Evolutionary conservation across 2,888 invertebrate species (phyloP).

Genomic region (Callinectes sapidus): DNA sequence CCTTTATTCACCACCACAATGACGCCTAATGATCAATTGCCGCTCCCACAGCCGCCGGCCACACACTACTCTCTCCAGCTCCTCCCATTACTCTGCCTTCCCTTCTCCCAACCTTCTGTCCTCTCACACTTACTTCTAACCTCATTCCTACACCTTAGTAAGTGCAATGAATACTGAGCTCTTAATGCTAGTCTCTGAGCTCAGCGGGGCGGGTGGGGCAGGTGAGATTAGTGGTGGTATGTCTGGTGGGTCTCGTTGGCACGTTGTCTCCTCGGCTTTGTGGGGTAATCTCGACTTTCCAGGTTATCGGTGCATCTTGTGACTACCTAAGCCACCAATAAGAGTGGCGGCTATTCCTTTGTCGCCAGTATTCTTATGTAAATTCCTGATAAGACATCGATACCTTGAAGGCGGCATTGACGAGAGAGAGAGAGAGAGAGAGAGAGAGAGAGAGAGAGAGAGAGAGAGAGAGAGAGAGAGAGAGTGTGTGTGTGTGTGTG

Average conservation of each 20-base stretch:
- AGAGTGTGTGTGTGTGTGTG: conserved; percentile 32
- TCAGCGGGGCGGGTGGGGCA: neutral
- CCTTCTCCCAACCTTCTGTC: neutral
- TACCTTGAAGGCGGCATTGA: neutral
- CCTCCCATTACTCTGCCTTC: neutral
- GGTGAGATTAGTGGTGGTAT: neutral
- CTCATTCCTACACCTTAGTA: neutral
- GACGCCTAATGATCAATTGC: conserved; percentile 44
- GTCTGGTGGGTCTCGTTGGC: conserved; percentile 8
- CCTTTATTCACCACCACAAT: conserved; percentile 48
- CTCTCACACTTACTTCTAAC: conserved; percentile 6
- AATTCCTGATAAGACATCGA: conserved; percentile 55
- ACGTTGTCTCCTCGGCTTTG: conserved; percentile 42
- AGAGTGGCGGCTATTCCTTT: conserved; percentile 39
- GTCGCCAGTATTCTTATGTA: conserved; percentile 51
- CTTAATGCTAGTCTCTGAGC: neutral
- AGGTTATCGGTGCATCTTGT: conserved; percentile 40
- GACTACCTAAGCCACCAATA: conserved; percentile 43
- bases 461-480: conserved; percentile 24
- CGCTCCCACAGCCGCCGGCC: conserved; percentile 4
- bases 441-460: conserved; percentile 10
- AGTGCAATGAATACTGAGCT: too few species aligned
- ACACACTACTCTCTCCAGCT: neutral
- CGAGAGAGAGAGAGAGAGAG: neutral
- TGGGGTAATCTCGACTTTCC: conserved; percentile 33